A percentile compares a stretch with the other conserved stretches of the same genome.
Evolutionary conservation across 2,888 invertebrate species (phyloP).

Genomic region (Thelaira solivaga): DNA sequence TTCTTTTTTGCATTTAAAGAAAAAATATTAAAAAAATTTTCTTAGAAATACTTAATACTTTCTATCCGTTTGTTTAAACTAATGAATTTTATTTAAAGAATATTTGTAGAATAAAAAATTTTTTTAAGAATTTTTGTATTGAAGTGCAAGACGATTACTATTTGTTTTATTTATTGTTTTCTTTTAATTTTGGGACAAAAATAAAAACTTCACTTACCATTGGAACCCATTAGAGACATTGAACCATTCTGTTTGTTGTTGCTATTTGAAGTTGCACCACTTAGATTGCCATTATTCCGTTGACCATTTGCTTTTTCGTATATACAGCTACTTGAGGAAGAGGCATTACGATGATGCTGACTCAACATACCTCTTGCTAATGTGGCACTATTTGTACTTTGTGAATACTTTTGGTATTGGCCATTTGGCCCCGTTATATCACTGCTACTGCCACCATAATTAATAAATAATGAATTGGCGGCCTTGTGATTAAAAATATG

Average conservation of each 20-base stretch:
- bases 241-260: constrained; percentile 35
- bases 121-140: no score
- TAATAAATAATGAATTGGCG: constrained; percentile 66
- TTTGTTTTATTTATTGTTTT: no score
- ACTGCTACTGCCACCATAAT: constrained; percentile 69
- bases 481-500: constrained; percentile 60
- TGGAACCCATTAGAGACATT: constrained; percentile 66
- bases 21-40: no score
- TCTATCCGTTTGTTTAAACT: no score
- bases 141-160: no score
- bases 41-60: no score
- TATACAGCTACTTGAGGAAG: constrained; percentile 68
- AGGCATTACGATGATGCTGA: constrained; percentile 63
- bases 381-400: constrained; percentile 56
- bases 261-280: constrained; percentile 36
- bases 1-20: no score
- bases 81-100: no score
- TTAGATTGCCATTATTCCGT: constrained; percentile 26
- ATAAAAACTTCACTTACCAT: constrained; percentile 66
- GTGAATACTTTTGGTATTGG: constrained; percentile 69
- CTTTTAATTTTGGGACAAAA: no score
- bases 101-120: no score
- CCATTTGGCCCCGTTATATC: constrained; percentile 67
- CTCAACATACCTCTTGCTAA: constrained; percentile 44
- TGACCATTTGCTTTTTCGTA: constrained; percentile 65